These are phyloP conservation scores for Condylura cristata DNA, from an alignment of 2,113 vertebrate species.

Conservation along the genomic window DNA sequence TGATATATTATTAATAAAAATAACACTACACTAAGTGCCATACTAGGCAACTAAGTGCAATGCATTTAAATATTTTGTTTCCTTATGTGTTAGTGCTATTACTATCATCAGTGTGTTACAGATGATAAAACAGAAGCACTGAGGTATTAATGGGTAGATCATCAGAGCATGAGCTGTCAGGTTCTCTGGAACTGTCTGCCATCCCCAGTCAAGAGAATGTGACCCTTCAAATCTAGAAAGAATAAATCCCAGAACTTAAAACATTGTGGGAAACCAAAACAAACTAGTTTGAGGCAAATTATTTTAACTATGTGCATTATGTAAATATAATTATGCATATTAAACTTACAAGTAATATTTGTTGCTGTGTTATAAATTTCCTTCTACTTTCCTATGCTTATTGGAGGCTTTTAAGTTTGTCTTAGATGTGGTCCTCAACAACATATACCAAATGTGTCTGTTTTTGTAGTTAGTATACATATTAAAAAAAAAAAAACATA, in stretches of 20 bases:
- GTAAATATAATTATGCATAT: background rate
- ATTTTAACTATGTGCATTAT: background rate
- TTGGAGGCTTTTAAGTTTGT: background rate
- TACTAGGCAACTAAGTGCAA: background rate
- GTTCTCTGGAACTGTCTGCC: background rate
- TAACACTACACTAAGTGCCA: background rate
- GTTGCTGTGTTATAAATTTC: background rate
- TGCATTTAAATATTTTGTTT: background rate
- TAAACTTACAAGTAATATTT: background rate
- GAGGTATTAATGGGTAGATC: background rate
- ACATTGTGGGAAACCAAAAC: background rate
- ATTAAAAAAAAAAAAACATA: no score
- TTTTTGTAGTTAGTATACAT: background rate
- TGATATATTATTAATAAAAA: background rate
- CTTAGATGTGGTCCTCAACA: background rate
- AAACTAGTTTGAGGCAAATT: background rate
- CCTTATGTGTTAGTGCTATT: background rate
- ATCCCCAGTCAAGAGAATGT: background rate
- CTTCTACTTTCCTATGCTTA: background rate
- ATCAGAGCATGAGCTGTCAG: background rate
- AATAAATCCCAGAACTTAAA: background rate
- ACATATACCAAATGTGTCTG: slow-evolving; percentile 2
- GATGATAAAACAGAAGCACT: background rate
- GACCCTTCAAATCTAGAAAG: background rate
- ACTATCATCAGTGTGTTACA: no score